Evolutionary conservation across 1,140 invertebrate genomes (phyloP).

Genomic region (Drosophila ananassae): DNA sequence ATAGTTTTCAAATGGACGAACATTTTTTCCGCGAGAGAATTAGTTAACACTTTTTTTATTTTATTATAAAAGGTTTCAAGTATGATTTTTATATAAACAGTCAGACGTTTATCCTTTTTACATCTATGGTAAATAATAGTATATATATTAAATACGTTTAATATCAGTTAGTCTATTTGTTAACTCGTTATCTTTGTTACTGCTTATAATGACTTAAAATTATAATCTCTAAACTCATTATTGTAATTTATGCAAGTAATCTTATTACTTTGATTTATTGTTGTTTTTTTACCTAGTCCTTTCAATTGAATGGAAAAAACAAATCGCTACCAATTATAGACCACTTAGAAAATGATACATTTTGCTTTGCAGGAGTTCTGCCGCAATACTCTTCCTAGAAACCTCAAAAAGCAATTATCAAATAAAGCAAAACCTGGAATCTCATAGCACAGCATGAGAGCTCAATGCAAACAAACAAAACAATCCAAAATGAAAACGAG

Average conservation of each 20-base stretch:
- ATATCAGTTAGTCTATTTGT: no score
- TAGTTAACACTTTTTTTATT: neutral
- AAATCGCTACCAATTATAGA: neutral
- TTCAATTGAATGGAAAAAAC: no score
- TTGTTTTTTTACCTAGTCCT: no score
- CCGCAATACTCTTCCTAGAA: conserved; percentile 12
- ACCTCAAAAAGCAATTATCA: conserved; percentile 59
- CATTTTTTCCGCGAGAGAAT: neutral
- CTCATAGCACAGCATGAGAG: conserved; percentile 27
- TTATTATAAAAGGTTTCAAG: neutral
- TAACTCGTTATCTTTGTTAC: no score
- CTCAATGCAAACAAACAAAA: conserved; percentile 27
- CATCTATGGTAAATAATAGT: no score
- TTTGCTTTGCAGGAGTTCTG: neutral
- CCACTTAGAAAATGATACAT: neutral
- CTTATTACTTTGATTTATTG: no score
- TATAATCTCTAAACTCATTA: neutral
- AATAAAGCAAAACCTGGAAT: conserved; percentile 39
- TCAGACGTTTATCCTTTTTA: no score
- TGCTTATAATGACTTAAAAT: neutral
- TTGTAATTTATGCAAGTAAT: no score
- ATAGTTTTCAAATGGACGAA: conserved; percentile 4
- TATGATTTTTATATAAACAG: neutral
- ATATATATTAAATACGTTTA: no score
- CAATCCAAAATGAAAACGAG: conserved; percentile 13